Base-by-base conservation (phyloP, 2,113 vertebrate species). In the Lagopus leucura region DNA sequence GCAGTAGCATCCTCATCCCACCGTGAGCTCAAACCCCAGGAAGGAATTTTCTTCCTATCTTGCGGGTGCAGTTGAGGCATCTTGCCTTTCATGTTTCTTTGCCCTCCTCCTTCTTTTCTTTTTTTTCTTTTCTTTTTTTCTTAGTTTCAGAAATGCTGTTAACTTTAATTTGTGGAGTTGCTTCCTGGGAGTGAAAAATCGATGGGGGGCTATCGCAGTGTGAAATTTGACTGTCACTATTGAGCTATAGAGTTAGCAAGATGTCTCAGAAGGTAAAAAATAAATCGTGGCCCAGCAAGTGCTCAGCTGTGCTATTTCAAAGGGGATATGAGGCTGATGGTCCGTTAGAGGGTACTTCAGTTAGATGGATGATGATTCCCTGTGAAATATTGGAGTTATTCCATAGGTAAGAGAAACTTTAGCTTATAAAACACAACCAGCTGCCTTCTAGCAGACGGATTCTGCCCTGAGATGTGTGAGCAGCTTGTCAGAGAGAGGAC, bases 131-230 rank as follows among this genome's bases (percentile, higher is more conserved):
- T 55, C 28, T 42, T 27, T 6, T 38, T 15, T 16, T 21, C 40
- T 90, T 94, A 96, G 94, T 96, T 97, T 96, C 96, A 95, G 95
- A 95, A 96, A 94, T 95, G 92, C 94, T 96, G 97, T 97, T 97
- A 97, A 96, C 95, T 97, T 96, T 97, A 96, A 97, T 97, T 97
- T 97, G 97, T 96, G 82, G 94, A 97, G 96, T 97, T 97, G 94
- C 95, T 97, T 96, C 94, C 92, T 94, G 89, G 85, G 95, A 97
- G 96, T 97, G 95, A 97, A 96, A 97, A 97, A 97, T 97, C 96
- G 70, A 97, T 97, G 97, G 94, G 96, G 96, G 96, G 94, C 96
- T 97, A 96, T 97, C 93, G 38, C 97, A 97, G 96, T 97, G 97
- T 97, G 96, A 97, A 97, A 97, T 97, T 97, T 80, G 86, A 95